A percentile compares a stretch with the other conserved stretches of the same genome.
phyloP scores from a whole-genome alignment of 2,113 vertebrate species.

The Pipra filicauda region DNA sequence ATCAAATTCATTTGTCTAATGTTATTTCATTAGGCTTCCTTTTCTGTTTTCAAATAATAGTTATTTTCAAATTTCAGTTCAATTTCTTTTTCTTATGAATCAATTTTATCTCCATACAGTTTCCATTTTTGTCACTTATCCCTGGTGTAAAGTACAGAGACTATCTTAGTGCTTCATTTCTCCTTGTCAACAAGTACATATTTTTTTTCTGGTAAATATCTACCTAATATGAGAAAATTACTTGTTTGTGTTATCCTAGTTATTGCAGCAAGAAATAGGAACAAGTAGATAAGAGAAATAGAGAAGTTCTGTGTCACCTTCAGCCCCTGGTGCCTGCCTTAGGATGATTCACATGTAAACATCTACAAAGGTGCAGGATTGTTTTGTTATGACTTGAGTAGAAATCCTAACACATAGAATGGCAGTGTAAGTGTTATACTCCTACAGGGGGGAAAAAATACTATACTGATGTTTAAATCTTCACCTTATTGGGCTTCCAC shows the following conservation, averaged over 20 bases:
- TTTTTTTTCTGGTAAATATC: not conserved
- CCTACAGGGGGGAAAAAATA: not conserved
- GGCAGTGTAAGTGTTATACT: not conserved
- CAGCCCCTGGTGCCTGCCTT: not conserved
- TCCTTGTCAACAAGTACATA: not conserved
- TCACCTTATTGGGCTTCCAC: not conserved
- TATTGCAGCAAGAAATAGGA: not conserved
- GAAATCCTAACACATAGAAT: not conserved
- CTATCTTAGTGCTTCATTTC: not conserved
- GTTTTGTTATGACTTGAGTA: not conserved
- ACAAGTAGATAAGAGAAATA: not conserved
- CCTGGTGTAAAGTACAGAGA: slow-evolving; percentile 10
- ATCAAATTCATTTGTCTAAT: not conserved
- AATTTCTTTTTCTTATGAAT: slow-evolving; percentile 61
- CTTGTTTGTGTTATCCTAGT: not conserved
- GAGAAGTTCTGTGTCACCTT: not conserved
- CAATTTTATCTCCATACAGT: slow-evolving; percentile 47
- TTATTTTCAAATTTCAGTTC: slow-evolving; percentile 65
- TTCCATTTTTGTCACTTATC: slow-evolving; percentile 62
- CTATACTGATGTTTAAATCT: not conserved
- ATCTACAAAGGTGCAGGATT: not conserved
- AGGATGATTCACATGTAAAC: not conserved
- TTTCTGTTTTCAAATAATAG: slow-evolving; percentile 57
- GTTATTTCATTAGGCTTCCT: slow-evolving; percentile 66
- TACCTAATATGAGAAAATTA: not conserved